Base-by-base conservation (phyloP, 2,113 vertebrate genomes). In the Panurus biarmicus region DNA sequence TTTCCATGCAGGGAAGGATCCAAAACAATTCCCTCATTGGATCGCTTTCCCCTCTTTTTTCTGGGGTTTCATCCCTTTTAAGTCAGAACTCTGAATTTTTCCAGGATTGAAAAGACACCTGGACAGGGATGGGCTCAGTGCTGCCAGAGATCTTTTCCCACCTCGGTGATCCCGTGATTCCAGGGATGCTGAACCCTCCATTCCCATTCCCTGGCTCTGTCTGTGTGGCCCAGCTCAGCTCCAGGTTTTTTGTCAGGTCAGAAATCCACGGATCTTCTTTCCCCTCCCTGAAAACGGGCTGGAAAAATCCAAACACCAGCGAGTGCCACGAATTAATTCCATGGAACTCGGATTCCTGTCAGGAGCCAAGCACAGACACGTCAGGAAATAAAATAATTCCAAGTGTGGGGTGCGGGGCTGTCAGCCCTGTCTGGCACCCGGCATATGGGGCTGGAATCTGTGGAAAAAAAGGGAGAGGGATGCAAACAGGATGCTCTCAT, bases 371-470 rank as follows among this genome's bases (percentile, higher is more conserved):
- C 76, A n/a, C 69, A 13, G 3, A 24, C 51, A 29, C 0, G 2
- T 4, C 35, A 18, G 74, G 28, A 85, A 89, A 85, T 4, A 12
- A 79, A 89, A 56, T 2, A 20, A 66, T 57, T 91, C 74, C 47
- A 10, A 82, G 57, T 14, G 88, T 85, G 89, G 54, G 83, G 47
- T 29, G 75, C 4, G 10, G 83, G 67, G 36, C 79, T 1, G 2
- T 11, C 78, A 79, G 90, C 82, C 57, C 80, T 65, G 96, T 95
- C 96, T 95, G 19, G 91, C 96, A 89, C 96, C 70, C 38, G 84
- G 51, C 94, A 95, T 58, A 94, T 95, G 96, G 94, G 93, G 70
- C 84, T 26, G 90, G n/a, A 6, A 85, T 87, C 74, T 74, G 93
- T 14, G 93, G 69, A 48, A 85, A 85, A 85, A 86, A 12, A 8